These are phyloP conservation scores for Nansenia antarctica DNA, from an alignment of 2,113 vertebrate species.

Conservation along the genomic window DNA sequence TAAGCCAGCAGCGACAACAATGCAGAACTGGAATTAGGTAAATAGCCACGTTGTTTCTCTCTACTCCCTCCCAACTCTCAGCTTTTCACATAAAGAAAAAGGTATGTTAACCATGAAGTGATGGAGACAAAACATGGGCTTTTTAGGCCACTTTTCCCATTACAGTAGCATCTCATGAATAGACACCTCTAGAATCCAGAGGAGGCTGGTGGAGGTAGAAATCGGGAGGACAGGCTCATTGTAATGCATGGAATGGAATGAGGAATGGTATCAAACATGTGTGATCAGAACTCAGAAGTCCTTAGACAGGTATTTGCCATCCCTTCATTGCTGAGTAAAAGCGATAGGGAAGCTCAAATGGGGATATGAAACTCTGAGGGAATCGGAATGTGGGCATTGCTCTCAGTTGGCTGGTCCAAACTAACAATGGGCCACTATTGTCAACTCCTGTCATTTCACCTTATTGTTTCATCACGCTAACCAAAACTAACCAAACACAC, in stretches of 20 bases:
- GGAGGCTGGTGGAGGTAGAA: too few species aligned
- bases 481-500: background rate
- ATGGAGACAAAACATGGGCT: background rate
- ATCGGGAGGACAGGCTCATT: too few species aligned
- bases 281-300: background rate
- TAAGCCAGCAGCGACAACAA: background rate
- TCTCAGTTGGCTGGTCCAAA: background rate
- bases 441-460: background rate
- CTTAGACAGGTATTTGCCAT: background rate
- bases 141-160: background rate
- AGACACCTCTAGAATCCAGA: background rate
- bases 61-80: background rate
- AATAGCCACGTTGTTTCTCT: constrained; percentile 1
- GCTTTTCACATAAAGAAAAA: too few species aligned
- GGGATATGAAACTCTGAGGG: background rate
- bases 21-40: background rate
- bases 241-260: too few species aligned
- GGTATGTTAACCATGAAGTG: background rate
- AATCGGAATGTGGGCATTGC: background rate
- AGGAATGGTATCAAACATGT: too few species aligned
- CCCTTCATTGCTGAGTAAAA: background rate
- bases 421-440: background rate
- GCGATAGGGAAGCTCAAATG: constrained; percentile 19
- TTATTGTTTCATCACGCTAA: too few species aligned
- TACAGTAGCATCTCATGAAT: background rate